Base-by-base conservation (phyloP, 2,888 invertebrate species). In the Tiliacea aurago region DNA sequence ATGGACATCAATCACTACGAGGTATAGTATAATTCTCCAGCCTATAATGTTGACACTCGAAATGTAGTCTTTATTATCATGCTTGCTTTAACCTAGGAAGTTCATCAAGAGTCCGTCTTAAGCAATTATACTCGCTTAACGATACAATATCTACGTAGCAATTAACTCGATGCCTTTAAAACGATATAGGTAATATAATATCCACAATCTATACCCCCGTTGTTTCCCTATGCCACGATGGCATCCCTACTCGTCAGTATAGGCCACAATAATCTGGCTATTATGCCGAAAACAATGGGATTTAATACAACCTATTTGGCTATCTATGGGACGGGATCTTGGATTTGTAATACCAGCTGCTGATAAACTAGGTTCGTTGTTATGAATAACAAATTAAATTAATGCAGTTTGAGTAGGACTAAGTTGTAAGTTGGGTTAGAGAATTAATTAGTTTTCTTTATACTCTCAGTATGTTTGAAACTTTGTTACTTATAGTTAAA, bases 261-360 rank as follows among this genome's bases (percentile, higher is more conserved):
- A 80, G 83, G 79, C 51, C 65, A 73, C 66, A 67, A 76, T 88
- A 88, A 88, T 88, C 84, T 83, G 41, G 63, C 82, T 81, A 84
- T 87, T 84, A 85, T 86, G 47, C 71, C 55, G 64, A 70, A 71
- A 78, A 87, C 84, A 86, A 88, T 86, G 67, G 72, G 68, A 61
- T 76, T 75, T 76, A 77, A 84, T 69, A 73, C 68, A 69, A 65
- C 65, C 72, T 78, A 81, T 86, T 80, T 70, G 66, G 72, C 62
- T 82, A 79, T 84, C 83, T 75, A 64, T 55, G 70, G 65, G 56
- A 63, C 47, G 49, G 59, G 51, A 73, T 80, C 74, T 78, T 65
- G 74, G 64, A 82, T 79, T 83, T 79, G 63, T 47, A 73, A 69
- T 59, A 56, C 43, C 56, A 63, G 58, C 4, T 71, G 71, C 45